These are phyloP conservation scores for Epiblema foenella DNA, from an alignment of 2,888 invertebrate genomes.

Conservation along the genomic window DNA sequence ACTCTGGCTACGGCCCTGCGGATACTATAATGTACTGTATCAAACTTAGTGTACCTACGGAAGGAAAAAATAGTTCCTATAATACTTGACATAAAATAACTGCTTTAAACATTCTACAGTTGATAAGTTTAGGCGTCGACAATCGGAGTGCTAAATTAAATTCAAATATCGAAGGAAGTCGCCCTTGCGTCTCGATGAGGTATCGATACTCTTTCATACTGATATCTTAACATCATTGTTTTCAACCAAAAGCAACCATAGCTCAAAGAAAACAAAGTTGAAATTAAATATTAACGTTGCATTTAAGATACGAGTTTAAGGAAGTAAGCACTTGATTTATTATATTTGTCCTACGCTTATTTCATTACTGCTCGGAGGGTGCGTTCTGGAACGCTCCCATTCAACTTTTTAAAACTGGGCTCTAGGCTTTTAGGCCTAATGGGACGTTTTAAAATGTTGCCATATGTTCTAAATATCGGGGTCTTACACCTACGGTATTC, in stretches of 20 bases:
- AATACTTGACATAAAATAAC: too few species aligned
- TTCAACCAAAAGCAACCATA: not conserved
- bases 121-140: constrained; percentile 65
- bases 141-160: constrained; percentile 81
- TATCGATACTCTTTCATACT: not conserved
- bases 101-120: not conserved
- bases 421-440: constrained; percentile 37
- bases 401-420: constrained; percentile 39
- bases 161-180: constrained; percentile 85
- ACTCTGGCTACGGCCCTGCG: too few species aligned
- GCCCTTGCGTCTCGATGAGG: constrained; percentile 73
- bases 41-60: too few species aligned
- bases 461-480: constrained; percentile 9
- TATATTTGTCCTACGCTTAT: constrained; percentile 84
- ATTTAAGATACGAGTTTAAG: constrained; percentile 7
- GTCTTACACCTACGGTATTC: too few species aligned
- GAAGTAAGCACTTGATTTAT: constrained; percentile 68
- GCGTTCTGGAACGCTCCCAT: constrained; percentile 56
- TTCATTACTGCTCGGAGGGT: constrained; percentile 78
- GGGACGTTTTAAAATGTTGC: not conserved
- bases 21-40: too few species aligned
- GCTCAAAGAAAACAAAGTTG: not conserved
- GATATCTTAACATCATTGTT: not conserved
- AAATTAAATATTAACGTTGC: not conserved
- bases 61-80: too few species aligned